Evolutionary conservation across 1,140 invertebrate genomes (phyloP).

Genomic region (Aphaenogaster ashmeadi): DNA sequence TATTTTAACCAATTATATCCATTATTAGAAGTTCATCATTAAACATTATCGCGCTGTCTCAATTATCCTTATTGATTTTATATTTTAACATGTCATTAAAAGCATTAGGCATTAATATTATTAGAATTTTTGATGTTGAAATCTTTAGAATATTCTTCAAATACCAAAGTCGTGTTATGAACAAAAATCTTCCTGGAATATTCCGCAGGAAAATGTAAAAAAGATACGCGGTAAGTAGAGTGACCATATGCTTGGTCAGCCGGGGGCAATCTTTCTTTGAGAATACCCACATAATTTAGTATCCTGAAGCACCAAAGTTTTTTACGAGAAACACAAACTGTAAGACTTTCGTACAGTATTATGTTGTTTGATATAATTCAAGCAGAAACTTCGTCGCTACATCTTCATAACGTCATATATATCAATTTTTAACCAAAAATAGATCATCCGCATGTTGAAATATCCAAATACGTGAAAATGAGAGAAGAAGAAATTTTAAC

Average conservation of each 20-base stretch:
- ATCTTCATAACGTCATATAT: neutral
- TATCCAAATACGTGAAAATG: neutral
- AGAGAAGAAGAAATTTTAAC: neutral
- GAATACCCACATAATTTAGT: conserved; percentile 16
- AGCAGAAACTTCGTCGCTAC: neutral
- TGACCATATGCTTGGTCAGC: conserved; percentile 45
- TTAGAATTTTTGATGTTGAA: neutral
- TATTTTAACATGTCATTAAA: neutral
- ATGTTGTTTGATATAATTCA: conserved; percentile 11
- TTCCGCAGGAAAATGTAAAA: conserved; percentile 26
- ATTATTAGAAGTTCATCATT: neutral
- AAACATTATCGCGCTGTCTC: neutral
- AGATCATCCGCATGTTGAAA: neutral
- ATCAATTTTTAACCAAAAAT: neutral
- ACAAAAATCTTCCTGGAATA: neutral
- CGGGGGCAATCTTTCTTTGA: conserved; percentile 20
- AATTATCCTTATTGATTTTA: neutral
- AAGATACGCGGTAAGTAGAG: neutral
- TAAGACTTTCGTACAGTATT: neutral
- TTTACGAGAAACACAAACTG: neutral
- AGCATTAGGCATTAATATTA: neutral
- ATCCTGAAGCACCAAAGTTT: neutral
- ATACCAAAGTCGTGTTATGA: neutral
- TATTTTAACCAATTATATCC: neutral
- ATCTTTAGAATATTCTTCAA: neutral